Evolutionary conservation across 2,888 invertebrate genomes (phyloP), one percentile per base, ranked within the genome.

Genomic region (Sisyra nigra): DNA sequence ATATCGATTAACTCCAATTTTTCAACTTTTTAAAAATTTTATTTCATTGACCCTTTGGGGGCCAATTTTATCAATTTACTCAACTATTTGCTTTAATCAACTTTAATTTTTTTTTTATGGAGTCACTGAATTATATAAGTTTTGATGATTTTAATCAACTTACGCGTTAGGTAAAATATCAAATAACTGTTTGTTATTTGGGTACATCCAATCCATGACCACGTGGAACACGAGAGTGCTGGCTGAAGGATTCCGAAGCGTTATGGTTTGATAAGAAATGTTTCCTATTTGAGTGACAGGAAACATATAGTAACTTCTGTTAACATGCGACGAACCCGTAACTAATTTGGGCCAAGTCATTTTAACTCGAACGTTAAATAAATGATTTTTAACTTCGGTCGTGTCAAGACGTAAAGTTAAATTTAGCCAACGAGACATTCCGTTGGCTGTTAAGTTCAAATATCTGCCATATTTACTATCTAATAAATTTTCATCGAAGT

Each of bases 351-450:
- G 83, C 82, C 82, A 82, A 44, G 69, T 68, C 51, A 80, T 70
- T 53, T 74, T 72, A 35, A 80, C 76, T 50, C 72, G 70, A 4
- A 77, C 74, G 47, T 72, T 59, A 56, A 80, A 74, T 55, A 74
- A 66, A 56, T 80, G 74, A 46, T 76, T 75, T 47, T 69, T 62
- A 41, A 72, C 68, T 54, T 81, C 79, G 39, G 73, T 74, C 3
- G 88, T 88, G 60, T 87, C 84, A 54, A 88, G 57, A 47, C 75
- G 71, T 56, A 87, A 69, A 15, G 84, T 76, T 41, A 82, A 62
- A 60, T 85, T 85, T 53, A 75, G 70, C 63, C 74, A 73, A 48
- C 57, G 57, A 44, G 61, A 60, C 41, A 59, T 55, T 34, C 63
- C 63, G 49, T 65, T 63, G 10, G 62, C 56, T 17, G 67, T 65